phyloP scores from a whole-genome alignment of 2,888 invertebrate genomes.

The Mesochorus sp. region DNA sequence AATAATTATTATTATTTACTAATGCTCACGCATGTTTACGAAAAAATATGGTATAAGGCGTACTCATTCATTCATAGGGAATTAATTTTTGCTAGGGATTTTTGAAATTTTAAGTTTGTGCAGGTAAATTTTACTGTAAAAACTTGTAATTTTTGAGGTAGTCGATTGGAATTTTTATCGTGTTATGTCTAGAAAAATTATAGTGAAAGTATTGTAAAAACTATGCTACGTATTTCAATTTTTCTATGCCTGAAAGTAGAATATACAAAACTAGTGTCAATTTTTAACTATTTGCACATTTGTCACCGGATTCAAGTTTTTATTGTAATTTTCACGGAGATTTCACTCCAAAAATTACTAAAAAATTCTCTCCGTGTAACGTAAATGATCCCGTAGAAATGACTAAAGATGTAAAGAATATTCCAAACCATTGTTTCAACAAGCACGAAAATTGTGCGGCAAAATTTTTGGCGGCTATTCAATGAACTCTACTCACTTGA shows the following conservation, averaged over 20 bases:
- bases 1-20: background rate
- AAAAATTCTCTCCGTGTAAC: too few species aligned
- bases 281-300: background rate
- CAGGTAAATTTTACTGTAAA: background rate
- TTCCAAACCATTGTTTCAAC: conserved; percentile 60
- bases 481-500: background rate
- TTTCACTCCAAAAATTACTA: too few species aligned
- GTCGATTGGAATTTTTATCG: background rate
- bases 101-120: background rate
- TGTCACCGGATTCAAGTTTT: too few species aligned
- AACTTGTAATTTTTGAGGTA: background rate
- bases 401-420: conserved; percentile 55
- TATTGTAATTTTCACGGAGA: too few species aligned
- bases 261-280: background rate
- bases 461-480: conserved; percentile 27
- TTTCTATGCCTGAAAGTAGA: background rate
- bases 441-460: conserved; percentile 52
- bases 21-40: background rate
- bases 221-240: background rate
- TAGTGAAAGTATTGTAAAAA: background rate
- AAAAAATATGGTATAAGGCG: background rate
- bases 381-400: conserved; percentile 22
- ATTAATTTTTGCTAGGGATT: background rate
- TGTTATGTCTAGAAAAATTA: background rate
- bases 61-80: conserved; percentile 4